These are phyloP conservation scores for Gobiocypris rarus DNA, from an alignment of 2,113 vertebrate genomes.

Conservation along the genomic window DNA sequence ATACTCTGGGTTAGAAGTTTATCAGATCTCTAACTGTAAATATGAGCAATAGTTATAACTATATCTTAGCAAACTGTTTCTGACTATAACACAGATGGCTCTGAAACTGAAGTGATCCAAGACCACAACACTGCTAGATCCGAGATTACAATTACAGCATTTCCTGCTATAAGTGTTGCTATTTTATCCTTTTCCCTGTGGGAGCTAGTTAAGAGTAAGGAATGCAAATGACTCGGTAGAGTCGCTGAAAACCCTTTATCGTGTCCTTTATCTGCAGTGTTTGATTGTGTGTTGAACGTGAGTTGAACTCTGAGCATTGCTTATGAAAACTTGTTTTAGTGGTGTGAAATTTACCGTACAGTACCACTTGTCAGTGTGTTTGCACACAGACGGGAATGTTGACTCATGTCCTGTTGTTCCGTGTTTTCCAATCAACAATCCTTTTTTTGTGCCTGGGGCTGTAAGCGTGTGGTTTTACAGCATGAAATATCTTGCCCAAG, in stretches of 20 bases:
- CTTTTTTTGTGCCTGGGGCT: neutral
- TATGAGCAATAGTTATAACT: too few species aligned
- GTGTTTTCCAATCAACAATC: slow-evolving; percentile 35
- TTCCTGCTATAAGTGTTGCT: neutral
- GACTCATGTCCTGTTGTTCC: slow-evolving; percentile 40
- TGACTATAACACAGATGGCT: neutral
- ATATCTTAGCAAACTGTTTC: neutral
- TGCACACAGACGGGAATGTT: slow-evolving; percentile 22
- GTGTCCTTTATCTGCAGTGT: neutral
- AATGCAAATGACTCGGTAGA: slow-evolving; percentile 12
- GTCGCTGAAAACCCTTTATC: neutral
- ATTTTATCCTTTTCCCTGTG: neutral
- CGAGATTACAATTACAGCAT: too few species aligned
- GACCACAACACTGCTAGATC: neutral
- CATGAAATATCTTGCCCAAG: neutral
- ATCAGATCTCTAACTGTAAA: too few species aligned
- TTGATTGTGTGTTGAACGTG: neutral
- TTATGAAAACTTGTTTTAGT: neutral
- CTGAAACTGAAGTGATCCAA: neutral
- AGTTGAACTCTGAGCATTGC: neutral
- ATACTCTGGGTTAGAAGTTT: neutral
- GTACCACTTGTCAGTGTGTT: neutral
- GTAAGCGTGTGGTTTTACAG: slow-evolving; percentile 18
- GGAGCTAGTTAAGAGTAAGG: neutral
- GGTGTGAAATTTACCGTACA: neutral